Evolutionary conservation across 1,140 invertebrate genomes (phyloP).

Genomic region (Drosophila lowei): DNA sequence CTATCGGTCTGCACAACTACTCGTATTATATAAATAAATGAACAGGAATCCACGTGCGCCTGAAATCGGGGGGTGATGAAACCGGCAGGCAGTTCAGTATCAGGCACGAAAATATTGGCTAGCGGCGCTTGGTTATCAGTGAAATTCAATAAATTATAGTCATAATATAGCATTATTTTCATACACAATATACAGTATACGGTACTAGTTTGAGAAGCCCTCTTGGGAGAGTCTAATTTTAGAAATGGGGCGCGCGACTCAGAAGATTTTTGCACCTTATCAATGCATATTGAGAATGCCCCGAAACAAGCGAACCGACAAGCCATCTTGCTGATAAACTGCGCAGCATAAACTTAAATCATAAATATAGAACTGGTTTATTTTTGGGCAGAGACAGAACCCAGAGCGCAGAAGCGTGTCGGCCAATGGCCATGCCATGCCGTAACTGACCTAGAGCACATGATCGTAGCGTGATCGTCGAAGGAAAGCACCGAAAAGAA

Average conservation of each 20-base stretch:
- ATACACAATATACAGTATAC: neutral
- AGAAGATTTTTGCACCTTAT: conserved; percentile 39
- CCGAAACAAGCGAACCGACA: conserved; percentile 7
- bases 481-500: neutral
- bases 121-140: conserved; percentile 45
- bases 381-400: conserved; percentile 55
- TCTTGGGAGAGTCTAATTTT: conserved; percentile 58
- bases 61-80: conserved; percentile 49
- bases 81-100: conserved; percentile 17
- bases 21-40: conserved; percentile 7
- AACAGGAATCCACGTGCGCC: conserved; percentile 28
- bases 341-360: conserved; percentile 73
- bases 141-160: conserved; percentile 24
- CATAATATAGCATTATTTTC: conserved; percentile 13
- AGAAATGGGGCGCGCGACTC: conserved; percentile 62
- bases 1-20: neutral
- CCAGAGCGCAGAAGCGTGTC: conserved; percentile 25
- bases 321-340: conserved; percentile 55
- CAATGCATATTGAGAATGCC: conserved; percentile 37
- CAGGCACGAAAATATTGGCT: conserved; percentile 23
- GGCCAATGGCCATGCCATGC: conserved; percentile 24
- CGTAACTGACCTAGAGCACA: conserved; percentile 78
- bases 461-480: conserved; percentile 69
- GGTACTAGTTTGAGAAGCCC: conserved; percentile 23
- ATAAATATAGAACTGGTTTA: conserved; percentile 74